These are phyloP conservation scores for Galago senegalensis DNA, from an alignment of 2,797 vertebrate species.

Conservation along the genomic window DNA sequence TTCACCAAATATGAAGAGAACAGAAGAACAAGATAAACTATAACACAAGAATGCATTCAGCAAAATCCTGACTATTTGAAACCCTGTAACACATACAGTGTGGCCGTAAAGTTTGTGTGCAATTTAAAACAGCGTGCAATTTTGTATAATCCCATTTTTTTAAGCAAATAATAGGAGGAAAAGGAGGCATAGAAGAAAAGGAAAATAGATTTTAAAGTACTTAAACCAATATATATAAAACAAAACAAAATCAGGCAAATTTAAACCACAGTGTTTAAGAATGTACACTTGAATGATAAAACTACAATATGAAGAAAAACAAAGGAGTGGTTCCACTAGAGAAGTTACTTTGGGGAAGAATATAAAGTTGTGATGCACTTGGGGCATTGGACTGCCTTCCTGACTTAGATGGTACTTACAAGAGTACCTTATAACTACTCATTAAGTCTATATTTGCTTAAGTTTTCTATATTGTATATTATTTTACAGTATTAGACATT, in stretches of 20 bases:
- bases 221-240: neutral
- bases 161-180: neutral
- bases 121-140: too few species aligned
- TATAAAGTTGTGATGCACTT: neutral
- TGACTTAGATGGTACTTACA: neutral
- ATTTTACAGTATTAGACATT: slow-evolving; percentile 34
- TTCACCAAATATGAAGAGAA: neutral
- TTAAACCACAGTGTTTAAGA: neutral
- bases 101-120: too few species aligned
- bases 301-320: neutral
- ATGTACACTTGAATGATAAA: neutral
- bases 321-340: neutral
- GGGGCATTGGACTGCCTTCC: neutral
- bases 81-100: neutral
- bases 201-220: neutral
- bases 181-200: neutral
- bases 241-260: slow-evolving; percentile 11
- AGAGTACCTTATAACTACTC: neutral
- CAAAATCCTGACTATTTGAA: neutral
- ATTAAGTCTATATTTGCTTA: neutral
- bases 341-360: neutral
- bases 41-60: neutral
- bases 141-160: neutral
- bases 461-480: neutral
- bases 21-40: neutral